Conservation (phyloP, 2,888 invertebrate genomes). For the Anorthoa munda region DNA sequence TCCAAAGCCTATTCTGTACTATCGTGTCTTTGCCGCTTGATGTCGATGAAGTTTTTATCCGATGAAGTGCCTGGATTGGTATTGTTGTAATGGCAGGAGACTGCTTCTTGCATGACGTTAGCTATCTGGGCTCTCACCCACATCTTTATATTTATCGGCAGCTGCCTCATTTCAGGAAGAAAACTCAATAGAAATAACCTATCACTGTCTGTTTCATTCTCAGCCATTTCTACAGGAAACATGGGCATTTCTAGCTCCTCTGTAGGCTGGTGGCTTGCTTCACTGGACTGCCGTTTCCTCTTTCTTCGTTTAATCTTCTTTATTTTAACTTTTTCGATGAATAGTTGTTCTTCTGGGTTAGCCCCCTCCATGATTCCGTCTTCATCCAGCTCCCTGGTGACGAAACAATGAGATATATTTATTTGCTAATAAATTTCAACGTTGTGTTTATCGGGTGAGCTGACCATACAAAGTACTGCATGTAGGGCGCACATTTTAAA, state of each 20-base stretch:
- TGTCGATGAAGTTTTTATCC: constrained; percentile 64
- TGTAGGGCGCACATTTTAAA: background rate
- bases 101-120: constrained; percentile 87
- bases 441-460: background rate
- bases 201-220: constrained; percentile 81
- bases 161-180: constrained; percentile 85
- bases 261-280: constrained; percentile 66
- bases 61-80: constrained; percentile 69
- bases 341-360: constrained; percentile 53
- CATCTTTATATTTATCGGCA: constrained; percentile 86
- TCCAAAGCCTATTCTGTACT: constrained; percentile 69
- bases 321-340: constrained; percentile 58
- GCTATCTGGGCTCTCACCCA: constrained; percentile 88
- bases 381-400: constrained; percentile 60
- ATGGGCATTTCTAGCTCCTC: constrained; percentile 84
- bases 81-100: constrained; percentile 80
- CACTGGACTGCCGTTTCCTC: constrained; percentile 69
- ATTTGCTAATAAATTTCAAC: background rate
- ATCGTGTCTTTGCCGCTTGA: constrained; percentile 75
- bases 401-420: background rate
- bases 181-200: constrained; percentile 85
- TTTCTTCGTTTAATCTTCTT: constrained; percentile 71
- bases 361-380: constrained; percentile 46
- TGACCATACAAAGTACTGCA: background rate
- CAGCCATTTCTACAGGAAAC: constrained; percentile 77